Evolutionary conservation across 2,797 vertebrate species (phyloP).

Genomic region (Babyrousa celebensis): DNA sequence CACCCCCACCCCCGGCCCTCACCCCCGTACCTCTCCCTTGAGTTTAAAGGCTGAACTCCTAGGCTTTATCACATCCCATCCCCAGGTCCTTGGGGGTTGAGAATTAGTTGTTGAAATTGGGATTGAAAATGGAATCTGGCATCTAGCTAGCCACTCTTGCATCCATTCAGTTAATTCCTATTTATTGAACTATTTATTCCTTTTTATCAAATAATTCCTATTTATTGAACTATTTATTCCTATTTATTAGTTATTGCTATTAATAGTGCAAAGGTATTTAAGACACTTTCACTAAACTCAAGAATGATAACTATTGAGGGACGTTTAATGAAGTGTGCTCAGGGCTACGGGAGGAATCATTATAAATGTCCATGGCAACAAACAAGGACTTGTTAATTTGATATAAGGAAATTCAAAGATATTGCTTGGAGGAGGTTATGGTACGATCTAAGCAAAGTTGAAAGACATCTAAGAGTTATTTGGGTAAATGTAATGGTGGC

Average conservation of each 20-base stretch:
- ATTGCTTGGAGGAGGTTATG: not conserved
- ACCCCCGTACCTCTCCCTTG: not conserved
- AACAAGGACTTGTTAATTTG: constrained; percentile 19
- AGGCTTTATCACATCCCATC: not conserved
- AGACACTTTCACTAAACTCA: not conserved
- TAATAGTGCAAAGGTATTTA: not conserved
- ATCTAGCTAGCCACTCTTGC: not conserved
- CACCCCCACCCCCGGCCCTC: rapidly evolving
- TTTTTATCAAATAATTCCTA: not conserved
- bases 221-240: not conserved
- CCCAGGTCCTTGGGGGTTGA: not conserved
- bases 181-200: not conserved
- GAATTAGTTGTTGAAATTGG: not conserved
- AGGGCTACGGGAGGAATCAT: not conserved
- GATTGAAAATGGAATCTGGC: not conserved
- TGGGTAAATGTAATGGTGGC: not conserved
- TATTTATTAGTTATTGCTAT: not conserved
- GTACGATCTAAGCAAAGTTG: not conserved
- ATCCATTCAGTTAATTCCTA: not conserved
- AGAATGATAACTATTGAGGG: not conserved
- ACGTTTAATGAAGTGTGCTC: not conserved
- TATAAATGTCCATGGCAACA: not conserved
- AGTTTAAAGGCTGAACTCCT: not conserved
- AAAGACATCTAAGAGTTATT: not conserved
- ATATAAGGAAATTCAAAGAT: not conserved